phyloP scores from a whole-genome alignment of 1,140 invertebrate genomes.

The Bemisia tabaci region DNA sequence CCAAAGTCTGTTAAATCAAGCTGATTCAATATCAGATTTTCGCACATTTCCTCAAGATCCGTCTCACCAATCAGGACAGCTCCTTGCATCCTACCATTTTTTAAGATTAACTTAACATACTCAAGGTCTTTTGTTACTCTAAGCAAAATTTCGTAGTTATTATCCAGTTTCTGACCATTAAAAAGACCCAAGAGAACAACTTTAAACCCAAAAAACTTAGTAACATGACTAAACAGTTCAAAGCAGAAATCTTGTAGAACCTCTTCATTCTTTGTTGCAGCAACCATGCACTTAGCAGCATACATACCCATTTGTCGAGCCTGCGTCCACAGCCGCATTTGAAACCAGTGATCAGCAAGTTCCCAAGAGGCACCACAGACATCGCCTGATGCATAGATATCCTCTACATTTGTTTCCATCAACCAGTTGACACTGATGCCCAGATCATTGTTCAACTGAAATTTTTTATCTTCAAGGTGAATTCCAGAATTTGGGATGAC shows the following conservation, averaged over 20 bases:
- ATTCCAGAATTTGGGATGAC: slow-evolving; percentile 56
- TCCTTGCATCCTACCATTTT: slow-evolving; percentile 75
- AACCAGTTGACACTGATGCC: slow-evolving; percentile 71
- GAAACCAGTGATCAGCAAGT: slow-evolving; percentile 75
- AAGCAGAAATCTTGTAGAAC: slow-evolving; percentile 85
- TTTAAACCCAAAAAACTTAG: slow-evolving; percentile 88
- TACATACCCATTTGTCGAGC: slow-evolving; percentile 93
- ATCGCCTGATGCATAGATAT: slow-evolving; percentile 92
- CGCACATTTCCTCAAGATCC: slow-evolving; percentile 94
- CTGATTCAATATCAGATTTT: slow-evolving; percentile 94
- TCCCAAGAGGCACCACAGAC: slow-evolving; percentile 71
- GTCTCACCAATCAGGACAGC: slow-evolving; percentile 94
- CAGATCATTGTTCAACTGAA: slow-evolving; percentile 50
- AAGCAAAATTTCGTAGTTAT: slow-evolving; percentile 74
- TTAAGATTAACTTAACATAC: slow-evolving; percentile 82
- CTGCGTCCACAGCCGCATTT: slow-evolving; percentile 96
- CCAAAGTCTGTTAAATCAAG: slow-evolving; percentile 77
- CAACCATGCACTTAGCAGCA: slow-evolving; percentile 80
- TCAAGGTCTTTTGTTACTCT: slow-evolving; percentile 69
- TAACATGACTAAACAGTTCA: slow-evolving; percentile 93
- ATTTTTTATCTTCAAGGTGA: slow-evolving; percentile 32
- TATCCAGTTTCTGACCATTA: slow-evolving; percentile 79
- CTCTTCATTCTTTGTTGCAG: slow-evolving; percentile 41
- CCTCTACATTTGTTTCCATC: slow-evolving; percentile 61
- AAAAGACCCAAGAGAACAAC: slow-evolving; percentile 85